Base-by-base conservation (phyloP, 2,888 invertebrate genomes). In the Drosophila barbarae region DNA sequence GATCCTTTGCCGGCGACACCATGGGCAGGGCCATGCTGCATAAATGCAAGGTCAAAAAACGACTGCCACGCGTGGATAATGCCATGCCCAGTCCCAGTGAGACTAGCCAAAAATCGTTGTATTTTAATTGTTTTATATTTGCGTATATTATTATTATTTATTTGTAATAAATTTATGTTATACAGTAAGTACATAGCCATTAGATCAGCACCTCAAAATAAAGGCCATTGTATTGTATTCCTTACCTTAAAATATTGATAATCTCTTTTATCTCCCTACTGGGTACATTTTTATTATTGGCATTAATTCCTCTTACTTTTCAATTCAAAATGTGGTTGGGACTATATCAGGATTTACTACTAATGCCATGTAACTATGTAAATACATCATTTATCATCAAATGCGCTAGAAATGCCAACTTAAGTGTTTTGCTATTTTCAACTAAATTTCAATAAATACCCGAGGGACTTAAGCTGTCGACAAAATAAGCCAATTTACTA, bases 381-480 rank as follows among this genome's bases (percentile, higher is more conserved):
- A 34, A 41, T n/a, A 34, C 41, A 52, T 35, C 35, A 50, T 59
- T 61, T 70, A 49, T 56, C 64, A 70, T 54, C 46, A 42, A 44
- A 70, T 38, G 47, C 66, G 61, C 67, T 65, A 54, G 47, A 47
- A 78, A 71, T 69, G 76, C 66, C 64, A 72, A 57, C 84, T 65
- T 83, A 79, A 85, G 85, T 79, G 84, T 77, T 79, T 83, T 55
- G 71, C 80, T 61, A 80, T 77, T 66, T 66, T 63, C 72, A 63
- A 83, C 72, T 83, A 83, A 77, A 85, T 83, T 79, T 79, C 85
- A 83, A 85, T 79, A 83, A 79, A 79, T 72, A 77, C 79, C 79
- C 74, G 42, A 41, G 64, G 72, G 79, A 73, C 81, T 83, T 80
- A 72, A 71, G 69, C 79, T 79, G 85, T 83, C 85, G 84, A 85